Base-by-base conservation (phyloP, 1,140 invertebrate genomes). In the Drosophila oshimai region DNA sequence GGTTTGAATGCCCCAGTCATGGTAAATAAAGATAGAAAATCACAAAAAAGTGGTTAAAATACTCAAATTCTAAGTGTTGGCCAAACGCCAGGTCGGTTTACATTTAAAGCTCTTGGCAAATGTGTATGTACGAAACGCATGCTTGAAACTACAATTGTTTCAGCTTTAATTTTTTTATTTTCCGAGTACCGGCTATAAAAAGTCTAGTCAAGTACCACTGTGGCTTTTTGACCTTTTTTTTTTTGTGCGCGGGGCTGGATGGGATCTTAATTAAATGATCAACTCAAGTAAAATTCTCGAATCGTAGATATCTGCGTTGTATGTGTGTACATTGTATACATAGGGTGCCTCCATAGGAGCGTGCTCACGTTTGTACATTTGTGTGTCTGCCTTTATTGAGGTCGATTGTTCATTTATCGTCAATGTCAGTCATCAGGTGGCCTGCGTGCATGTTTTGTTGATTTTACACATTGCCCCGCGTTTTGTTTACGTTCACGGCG, bases 341-440 rank as follows among this genome's bases (percentile, higher is more conserved):
- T 9, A 7, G 28, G 17, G 3, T 15, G 24, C 39, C 53, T 50
- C 62, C 47, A 37, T 24, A n/a, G n/a, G n/a, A n/a, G n/a, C 62
- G 62, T 29, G 46, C 60, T 18, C 44, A 31, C 49, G 49, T 33
- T 31, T 44, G n/a, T 28, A 18, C 31, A 33, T 61, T 24, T 69
- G 44, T 24, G 20, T 34, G 42, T 62, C 18, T 54, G 71, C 50
- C 67, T 79, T 79, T 81, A 81, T 81, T 81, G 77, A 81, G 77
- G 77, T 81, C 77, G 77, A 81, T 81, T 81, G 77, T 77, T 81
- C 77, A 81, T 81, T 81, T 81, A 81, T 81, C 77, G 78, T 83
- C 77, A 81, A 81, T 81, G 77, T 81, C 77, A 81, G 78, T 81
- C 77, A 72, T 77, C 77, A 68, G 77, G 72, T 81, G 78, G 78